Percentiles rank a stretch among this genome's conserved stretches.
phyloP scores from a whole-genome alignment of 2,113 vertebrate genomes.

The Xiphorhynchus elegans region DNA sequence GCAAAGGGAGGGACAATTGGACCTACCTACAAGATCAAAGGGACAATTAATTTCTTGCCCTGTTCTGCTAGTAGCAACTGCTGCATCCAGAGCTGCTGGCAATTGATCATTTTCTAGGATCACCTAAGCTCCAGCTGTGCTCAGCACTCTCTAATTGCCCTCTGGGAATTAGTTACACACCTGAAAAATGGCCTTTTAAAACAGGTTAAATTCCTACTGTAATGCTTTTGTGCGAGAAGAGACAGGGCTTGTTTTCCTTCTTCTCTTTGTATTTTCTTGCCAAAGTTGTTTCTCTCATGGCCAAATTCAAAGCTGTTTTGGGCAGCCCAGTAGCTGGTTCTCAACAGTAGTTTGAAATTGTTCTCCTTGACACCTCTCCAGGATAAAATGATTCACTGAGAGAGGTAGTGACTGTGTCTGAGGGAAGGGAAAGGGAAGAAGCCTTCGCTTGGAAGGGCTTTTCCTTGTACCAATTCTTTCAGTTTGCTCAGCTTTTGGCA shows the following conservation, averaged over 20 bases:
- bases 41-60: not conserved
- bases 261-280: not conserved
- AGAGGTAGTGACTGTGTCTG: not conserved
- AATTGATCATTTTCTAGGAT: not conserved
- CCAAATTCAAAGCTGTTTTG: conserved; percentile 3
- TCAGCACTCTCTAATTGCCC: not conserved
- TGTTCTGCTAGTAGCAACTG: not conserved
- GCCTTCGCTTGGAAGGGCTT: not conserved
- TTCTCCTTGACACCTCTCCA: conserved; percentile 32
- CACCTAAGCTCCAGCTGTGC: conserved; percentile 31
- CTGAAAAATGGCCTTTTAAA: conserved; percentile 30
- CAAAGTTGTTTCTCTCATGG: conserved; percentile 41
- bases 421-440: conserved; percentile 11
- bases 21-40: not conserved
- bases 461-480: not conserved
- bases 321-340: conserved; percentile 46
- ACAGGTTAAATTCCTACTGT: not conserved
- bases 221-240: not conserved
- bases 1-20: not conserved
- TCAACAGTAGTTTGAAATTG: conserved; percentile 7
- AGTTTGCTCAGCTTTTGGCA: conserved; percentile 31
- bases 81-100: not conserved
- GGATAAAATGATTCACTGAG: conserved; percentile 38
- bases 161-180: conserved; percentile 15
- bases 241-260: not conserved